Evolutionary conservation across 2,113 vertebrate genomes (phyloP).

Genomic region (Platanista minor): DNA sequence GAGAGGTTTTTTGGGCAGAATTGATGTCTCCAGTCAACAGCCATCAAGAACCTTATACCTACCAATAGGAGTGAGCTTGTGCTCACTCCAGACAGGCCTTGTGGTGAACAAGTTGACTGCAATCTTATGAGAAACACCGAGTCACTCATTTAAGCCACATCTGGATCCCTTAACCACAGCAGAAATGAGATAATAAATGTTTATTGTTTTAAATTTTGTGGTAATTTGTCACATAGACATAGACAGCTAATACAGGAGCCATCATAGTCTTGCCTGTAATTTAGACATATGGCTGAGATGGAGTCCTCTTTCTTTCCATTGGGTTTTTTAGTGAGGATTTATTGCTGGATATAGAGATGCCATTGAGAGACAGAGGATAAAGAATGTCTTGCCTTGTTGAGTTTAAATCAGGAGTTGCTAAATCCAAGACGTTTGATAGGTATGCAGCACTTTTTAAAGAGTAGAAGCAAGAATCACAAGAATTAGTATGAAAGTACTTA

Average conservation of each 20-base stretch:
- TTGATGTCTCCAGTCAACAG: neutral
- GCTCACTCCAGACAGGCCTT: neutral
- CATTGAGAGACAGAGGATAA: neutral
- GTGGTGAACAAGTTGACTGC: neutral
- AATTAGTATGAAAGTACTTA: neutral
- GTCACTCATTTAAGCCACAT: neutral
- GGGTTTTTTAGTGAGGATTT: constrained; percentile 20
- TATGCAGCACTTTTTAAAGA: neutral
- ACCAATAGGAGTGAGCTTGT: neutral
- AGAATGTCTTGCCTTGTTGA: neutral
- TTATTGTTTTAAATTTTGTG: neutral
- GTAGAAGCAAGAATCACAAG: neutral
- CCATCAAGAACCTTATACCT: neutral
- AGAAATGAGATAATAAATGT: neutral
- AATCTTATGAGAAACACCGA: neutral
- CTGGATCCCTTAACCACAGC: neutral
- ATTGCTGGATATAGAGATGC: neutral
- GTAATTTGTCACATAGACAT: neutral
- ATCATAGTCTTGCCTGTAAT: neutral
- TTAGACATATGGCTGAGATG: neutral
- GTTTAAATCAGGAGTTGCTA: neutral
- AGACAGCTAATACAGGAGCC: neutral
- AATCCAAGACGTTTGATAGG: neutral
- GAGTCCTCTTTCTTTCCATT: neutral
- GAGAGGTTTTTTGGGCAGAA: neutral